A percentile compares a stretch with the other conserved stretches of the same genome.
Evolutionary conservation across 2,113 vertebrate genomes (phyloP).

Genomic region (Rhombomys opimus): DNA sequence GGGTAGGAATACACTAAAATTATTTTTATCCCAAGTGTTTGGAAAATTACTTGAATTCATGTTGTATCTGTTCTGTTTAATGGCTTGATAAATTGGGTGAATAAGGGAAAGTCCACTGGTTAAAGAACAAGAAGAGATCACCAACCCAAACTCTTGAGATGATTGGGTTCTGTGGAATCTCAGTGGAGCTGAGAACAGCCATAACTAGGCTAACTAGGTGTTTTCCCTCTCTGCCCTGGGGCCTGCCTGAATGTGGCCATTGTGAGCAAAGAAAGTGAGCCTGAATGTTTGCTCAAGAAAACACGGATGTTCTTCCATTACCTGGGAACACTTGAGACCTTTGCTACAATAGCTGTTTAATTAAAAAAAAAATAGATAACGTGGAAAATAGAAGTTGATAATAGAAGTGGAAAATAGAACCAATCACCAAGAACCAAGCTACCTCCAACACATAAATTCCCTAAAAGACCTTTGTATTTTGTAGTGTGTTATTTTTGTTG

Average conservation of each 20-base stretch:
- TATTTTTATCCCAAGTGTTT: constrained; percentile 32
- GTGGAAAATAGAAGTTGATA: not conserved
- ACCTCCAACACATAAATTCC: not conserved
- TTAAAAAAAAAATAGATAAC: not conserved
- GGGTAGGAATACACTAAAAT: not conserved
- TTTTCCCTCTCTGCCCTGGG: not conserved
- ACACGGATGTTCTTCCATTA: not conserved
- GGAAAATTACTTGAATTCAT: constrained; percentile 25
- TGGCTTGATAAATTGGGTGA: constrained; percentile 36
- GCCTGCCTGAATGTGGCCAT: not conserved
- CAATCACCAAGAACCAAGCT: not conserved
- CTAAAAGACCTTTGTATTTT: constrained; percentile 11
- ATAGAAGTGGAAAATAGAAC: constrained; percentile 41
- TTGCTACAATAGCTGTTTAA: constrained; percentile 26
- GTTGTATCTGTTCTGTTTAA: constrained; percentile 41
- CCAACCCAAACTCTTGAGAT: not conserved
- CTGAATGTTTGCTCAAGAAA: constrained; percentile 18
- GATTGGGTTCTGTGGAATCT: not conserved
- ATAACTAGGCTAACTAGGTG: not conserved
- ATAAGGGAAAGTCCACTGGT: constrained; percentile 20
- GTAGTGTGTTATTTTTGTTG: constrained; percentile 6
- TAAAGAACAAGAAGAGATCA: not conserved
- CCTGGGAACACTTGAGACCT: not conserved
- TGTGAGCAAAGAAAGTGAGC: not conserved
- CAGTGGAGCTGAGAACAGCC: not conserved